Conservation (phyloP, 2,113 vertebrate species). For the Panthera uncia region DNA sequence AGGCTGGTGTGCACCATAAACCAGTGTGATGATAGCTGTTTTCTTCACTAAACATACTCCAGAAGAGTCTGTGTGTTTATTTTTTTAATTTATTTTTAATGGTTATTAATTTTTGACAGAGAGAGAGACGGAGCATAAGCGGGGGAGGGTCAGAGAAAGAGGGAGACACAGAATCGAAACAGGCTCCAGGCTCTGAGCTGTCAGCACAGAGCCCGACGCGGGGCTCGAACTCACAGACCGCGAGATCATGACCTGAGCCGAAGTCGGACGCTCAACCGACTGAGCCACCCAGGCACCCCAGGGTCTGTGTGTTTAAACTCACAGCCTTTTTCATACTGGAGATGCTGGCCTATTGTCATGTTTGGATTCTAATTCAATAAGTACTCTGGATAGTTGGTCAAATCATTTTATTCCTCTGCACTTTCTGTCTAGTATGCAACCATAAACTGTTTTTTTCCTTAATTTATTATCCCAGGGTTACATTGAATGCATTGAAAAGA, state of each 20-base stretch:
- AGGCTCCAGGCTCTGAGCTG: too few species aligned
- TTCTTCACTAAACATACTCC: not conserved
- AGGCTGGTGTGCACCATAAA: not conserved
- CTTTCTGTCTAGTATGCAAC: not conserved
- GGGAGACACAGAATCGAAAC: too few species aligned
- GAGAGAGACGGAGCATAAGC: too few species aligned
- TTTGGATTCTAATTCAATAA: not conserved
- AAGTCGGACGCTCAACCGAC: too few species aligned
- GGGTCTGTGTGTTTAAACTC: not conserved
- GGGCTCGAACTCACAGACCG: too few species aligned
- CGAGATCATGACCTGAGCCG: too few species aligned
- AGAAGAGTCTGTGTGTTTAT: not conserved
- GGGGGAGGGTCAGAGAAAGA: too few species aligned
- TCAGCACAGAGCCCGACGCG: too few species aligned
- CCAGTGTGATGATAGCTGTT: not conserved
- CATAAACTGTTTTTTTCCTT: not conserved
- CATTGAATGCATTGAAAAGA: not conserved
- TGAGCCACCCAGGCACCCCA: too few species aligned
- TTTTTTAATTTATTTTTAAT: too few species aligned
- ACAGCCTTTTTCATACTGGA: not conserved
- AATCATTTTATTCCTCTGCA: accelerated
- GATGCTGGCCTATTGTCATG: not conserved
- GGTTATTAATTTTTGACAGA: too few species aligned
- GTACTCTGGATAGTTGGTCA: not conserved
- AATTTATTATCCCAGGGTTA: not conserved